Conservation (phyloP, 2,888 invertebrate genomes). For the Neoascia interrupta region DNA sequence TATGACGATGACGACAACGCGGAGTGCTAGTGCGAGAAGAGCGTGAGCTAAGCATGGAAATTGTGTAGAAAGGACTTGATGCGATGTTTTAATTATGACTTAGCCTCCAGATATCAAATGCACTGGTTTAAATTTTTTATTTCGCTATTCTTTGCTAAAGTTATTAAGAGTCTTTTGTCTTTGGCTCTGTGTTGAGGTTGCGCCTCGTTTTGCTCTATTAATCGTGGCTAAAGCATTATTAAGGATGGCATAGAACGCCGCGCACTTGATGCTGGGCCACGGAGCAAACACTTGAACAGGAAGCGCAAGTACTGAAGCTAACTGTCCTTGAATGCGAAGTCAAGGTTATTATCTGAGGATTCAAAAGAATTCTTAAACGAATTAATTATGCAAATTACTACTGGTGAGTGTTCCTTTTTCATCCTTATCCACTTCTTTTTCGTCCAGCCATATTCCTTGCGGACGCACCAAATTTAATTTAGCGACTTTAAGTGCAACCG, state of each 20-base stretch:
- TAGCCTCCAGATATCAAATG: conserved; percentile 59
- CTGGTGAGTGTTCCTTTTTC: conserved; percentile 27
- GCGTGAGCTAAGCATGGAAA: conserved; percentile 19
- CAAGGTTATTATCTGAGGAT: conserved; percentile 61
- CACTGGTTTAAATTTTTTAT: conserved; percentile 46
- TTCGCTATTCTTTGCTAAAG: conserved; percentile 19
- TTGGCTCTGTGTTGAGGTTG: conserved; percentile 28
- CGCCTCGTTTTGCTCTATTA: conserved; percentile 33
- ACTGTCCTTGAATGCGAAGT: conserved; percentile 51
- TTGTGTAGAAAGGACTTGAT: conserved; percentile 25
- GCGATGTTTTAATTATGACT: conserved; percentile 64
- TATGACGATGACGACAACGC: not conserved
- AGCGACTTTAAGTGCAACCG: conserved; percentile 46
- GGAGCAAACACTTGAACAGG: conserved; percentile 14
- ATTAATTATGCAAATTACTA: conserved; percentile 68
- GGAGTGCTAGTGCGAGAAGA: conserved; percentile 7
- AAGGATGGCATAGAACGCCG: conserved; percentile 16
- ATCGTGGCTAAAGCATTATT: conserved; percentile 28
- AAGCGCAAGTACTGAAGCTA: not conserved
- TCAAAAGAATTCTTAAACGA: conserved; percentile 56
- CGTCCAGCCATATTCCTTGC: not conserved
- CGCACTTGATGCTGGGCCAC: conserved; percentile 38
- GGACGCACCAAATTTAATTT: conserved; percentile 27
- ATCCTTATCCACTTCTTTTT: not conserved
- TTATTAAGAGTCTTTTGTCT: not conserved